Base-by-base conservation (phyloP, 1,140 invertebrate genomes). In the Bilobella aurantiaca region DNA sequence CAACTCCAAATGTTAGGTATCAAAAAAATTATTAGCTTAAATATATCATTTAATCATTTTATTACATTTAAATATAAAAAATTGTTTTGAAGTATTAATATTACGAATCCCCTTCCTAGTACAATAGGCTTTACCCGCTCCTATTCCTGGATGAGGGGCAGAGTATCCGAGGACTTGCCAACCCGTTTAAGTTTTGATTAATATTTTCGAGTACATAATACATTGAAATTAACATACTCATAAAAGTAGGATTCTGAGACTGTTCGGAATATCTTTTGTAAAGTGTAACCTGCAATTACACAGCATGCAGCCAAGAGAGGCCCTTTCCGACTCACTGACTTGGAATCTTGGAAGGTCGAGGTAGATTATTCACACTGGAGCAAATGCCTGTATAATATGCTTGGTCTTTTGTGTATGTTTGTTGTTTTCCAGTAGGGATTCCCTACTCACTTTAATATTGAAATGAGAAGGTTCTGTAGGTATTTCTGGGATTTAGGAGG, bases 241-340 rank as follows among this genome's bases (percentile, higher is more conserved):
- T 42, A 42, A 42, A 42, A n/a, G n/a, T n/a, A 42, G 8, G 37
- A n/a, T n/a, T n/a, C n/a, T n/a, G n/a, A 42, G 37, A 23, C 23
- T 57, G 5, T 57, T n/a, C 12, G 53, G 53, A 23, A 57, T 21
- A n/a, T n/a, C n/a, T n/a, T n/a, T n/a, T n/a, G 8, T 8, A 23
- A 37, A 29, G 29, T 29, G 2, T 37, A 63, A 63, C 8, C 25
- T 12, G 23, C 53, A 64, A 64, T 64, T 64, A 64, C 53, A 57
- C 63, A 64, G 63, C 47, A 25, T 58, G 49, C 32, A 30, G 29
- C 47, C 63, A 57, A n/a, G n/a, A n/a, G 27, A 34, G 27, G 16
- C 27, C 14, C 28, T 12, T 14, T 16, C 18, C 58, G n/a, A n/a
- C n/a, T n/a, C n/a, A n/a, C n/a, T n/a, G n/a, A n/a, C n/a, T n/a